A percentile compares a stretch with the other conserved stretches of the same genome.
phyloP scores from a whole-genome alignment of 1,140 invertebrate species.

The Drosophila kanapiae region DNA sequence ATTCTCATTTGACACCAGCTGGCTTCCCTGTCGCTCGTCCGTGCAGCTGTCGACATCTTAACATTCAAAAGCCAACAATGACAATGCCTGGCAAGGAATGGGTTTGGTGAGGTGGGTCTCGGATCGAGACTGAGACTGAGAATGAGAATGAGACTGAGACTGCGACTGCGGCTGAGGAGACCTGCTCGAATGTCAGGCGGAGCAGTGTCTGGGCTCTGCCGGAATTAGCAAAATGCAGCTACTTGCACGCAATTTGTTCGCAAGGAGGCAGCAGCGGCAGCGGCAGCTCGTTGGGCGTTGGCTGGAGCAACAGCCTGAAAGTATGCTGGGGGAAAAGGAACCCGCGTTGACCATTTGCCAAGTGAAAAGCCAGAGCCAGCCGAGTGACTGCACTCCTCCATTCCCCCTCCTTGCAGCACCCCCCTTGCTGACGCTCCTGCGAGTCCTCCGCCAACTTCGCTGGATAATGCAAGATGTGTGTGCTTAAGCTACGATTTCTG shows the following conservation, averaged over 20 bases:
- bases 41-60: slow-evolving; percentile 78
- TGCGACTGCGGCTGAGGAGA: slow-evolving; percentile 27
- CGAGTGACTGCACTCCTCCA: slow-evolving; percentile 38
- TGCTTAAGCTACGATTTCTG: slow-evolving; percentile 53
- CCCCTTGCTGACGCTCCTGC: background rate
- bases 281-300: slow-evolving; percentile 56
- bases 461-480: slow-evolving; percentile 58
- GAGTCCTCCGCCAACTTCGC: slow-evolving; percentile 6
- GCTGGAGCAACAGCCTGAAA: slow-evolving; percentile 66
- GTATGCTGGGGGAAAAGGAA: slow-evolving; percentile 50
- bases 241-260: slow-evolving; percentile 71
- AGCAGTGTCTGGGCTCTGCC: slow-evolving; percentile 44
- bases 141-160: background rate
- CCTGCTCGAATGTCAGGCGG: slow-evolving; percentile 64
- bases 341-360: slow-evolving; percentile 67
- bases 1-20: slow-evolving; percentile 73
- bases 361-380: slow-evolving; percentile 51
- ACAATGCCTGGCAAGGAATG: slow-evolving; percentile 51
- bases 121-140: slow-evolving; percentile 8
- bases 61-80: slow-evolving; percentile 80
- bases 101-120: slow-evolving; percentile 1
- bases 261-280: slow-evolving; percentile 14
- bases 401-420: background rate
- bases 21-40: slow-evolving; percentile 51
- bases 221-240: slow-evolving; percentile 80